Evolutionary conservation across 2,888 invertebrate species (phyloP).

Genomic region (Caenorhabditis plicata): DNA sequence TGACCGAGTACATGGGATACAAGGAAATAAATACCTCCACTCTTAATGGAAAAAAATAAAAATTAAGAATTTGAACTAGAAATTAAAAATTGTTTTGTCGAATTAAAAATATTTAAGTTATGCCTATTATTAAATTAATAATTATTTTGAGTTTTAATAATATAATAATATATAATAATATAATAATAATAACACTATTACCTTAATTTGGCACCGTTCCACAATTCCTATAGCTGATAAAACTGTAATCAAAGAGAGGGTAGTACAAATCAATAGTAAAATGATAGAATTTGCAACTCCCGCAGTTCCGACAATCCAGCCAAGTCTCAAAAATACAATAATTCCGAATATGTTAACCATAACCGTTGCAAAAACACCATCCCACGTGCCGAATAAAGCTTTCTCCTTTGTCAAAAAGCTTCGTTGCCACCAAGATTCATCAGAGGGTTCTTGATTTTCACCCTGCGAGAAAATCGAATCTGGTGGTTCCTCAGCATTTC

Average conservation of each 20-base stretch:
- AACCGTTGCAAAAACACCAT: constrained; percentile 95
- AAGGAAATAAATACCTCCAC: constrained; percentile 95
- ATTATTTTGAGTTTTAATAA: not conserved
- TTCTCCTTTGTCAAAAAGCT: constrained; percentile 95
- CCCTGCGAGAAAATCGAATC: constrained; percentile 61
- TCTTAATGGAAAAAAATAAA: too few relatives aligned
- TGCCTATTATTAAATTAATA: not conserved
- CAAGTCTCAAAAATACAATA: constrained; percentile 90
- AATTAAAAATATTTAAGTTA: not conserved
- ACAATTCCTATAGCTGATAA: constrained; percentile 93
- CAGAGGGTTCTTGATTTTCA: constrained; percentile 11
- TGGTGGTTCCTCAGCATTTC: too few relatives aligned
- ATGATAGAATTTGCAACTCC: constrained; percentile 69
- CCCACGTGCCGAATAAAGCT: constrained; percentile 93
- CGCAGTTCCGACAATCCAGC: constrained; percentile 84
- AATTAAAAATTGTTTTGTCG: not conserved
- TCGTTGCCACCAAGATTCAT: constrained; percentile 60
- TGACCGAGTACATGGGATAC: constrained; percentile 91
- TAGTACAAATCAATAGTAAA: constrained; percentile 73
- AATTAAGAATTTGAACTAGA: not conserved
- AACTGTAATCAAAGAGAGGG: constrained; percentile 86
- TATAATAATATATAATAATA: too few relatives aligned
- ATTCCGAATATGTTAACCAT: constrained; percentile 96
- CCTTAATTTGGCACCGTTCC: constrained; percentile 70
- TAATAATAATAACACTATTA: constrained; percentile 1